These are phyloP conservation scores for Paragorgia papillata DNA, from an alignment of 92 coral and sea anemone genomes.

Conservation along the genomic window DNA sequence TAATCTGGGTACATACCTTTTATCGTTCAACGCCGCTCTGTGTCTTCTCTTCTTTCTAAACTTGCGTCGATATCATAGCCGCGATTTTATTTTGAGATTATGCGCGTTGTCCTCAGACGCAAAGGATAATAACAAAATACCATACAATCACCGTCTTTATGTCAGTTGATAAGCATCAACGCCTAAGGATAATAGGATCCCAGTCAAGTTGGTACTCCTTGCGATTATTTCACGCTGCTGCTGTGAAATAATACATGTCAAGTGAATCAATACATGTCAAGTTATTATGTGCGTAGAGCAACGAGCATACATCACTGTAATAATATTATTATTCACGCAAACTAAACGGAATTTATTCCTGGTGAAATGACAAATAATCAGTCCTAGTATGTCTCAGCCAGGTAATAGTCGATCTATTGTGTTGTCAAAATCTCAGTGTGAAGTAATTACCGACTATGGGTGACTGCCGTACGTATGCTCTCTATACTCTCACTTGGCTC, in stretches of 20 bases:
- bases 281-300: not conserved
- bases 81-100: not conserved
- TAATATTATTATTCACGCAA: constrained; percentile 15
- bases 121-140: not conserved
- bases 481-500: too few species aligned
- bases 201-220: not conserved
- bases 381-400: constrained; percentile 4
- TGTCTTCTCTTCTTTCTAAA: not conserved
- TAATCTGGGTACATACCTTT: constrained; percentile 16
- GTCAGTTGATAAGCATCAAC: constrained; percentile 43
- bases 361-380: not conserved
- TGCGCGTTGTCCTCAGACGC: not conserved
- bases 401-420: constrained; percentile 13
- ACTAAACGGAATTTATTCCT: not conserved
- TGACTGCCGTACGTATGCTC: too few species aligned
- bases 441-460: too few species aligned
- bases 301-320: not conserved
- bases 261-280: not conserved
- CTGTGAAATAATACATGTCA: not conserved
- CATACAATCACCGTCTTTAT: not conserved
- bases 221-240: not conserved
- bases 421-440: constrained; percentile 39
- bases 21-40: constrained; percentile 11
- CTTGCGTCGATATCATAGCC: constrained; percentile 1
- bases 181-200: constrained; percentile 38